Evolutionary conservation across 2,888 invertebrate species (phyloP).

Genomic region (Dascillus cervinus): DNA sequence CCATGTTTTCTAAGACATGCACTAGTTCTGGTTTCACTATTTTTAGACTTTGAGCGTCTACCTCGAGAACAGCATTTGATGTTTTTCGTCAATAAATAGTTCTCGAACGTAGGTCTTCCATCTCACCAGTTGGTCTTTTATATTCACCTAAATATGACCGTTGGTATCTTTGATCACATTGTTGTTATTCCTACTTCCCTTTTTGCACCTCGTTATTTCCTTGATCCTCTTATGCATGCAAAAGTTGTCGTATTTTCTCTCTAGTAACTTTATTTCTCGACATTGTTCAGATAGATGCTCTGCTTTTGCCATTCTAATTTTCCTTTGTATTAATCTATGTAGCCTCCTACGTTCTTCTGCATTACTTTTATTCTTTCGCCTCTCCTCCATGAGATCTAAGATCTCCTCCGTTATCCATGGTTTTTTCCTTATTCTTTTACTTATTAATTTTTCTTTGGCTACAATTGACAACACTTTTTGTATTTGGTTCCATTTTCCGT

Average conservation of each 20-base stretch:
- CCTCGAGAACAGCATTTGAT: conserved; percentile 1
- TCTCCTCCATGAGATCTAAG: conserved; percentile 1
- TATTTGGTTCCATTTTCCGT: conserved; percentile 1
- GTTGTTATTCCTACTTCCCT: conserved; percentile 1
- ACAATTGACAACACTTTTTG: conserved; percentile 2
- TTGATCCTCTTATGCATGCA: conserved; percentile 4
- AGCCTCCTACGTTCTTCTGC: conserved; percentile 1
- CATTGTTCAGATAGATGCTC: too few relatives aligned
- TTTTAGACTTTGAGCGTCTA: conserved; percentile 2
- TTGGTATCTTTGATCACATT: conserved; percentile 4
- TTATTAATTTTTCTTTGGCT: conserved; percentile 4
- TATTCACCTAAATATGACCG: too few relatives aligned
- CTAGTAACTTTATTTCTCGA: conserved; percentile 3
- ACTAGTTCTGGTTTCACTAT: too few relatives aligned
- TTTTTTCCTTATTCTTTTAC: conserved; percentile 2
- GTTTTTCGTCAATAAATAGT: conserved; percentile 4
- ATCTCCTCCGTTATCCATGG: conserved; percentile 1
- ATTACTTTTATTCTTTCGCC: background rate
- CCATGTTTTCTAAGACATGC: too few relatives aligned
- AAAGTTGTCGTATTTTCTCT: conserved; percentile 3
- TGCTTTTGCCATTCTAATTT: too few relatives aligned
- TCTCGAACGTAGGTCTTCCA: too few relatives aligned
- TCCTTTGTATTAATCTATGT: conserved; percentile 6
- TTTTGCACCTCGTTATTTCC: conserved; percentile 3
- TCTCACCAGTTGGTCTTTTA: too few relatives aligned